Evolutionary conservation across 1,140 invertebrate species (phyloP), one percentile per base, ranked within the genome.

Genomic region (Scaptomyza graminum): DNA sequence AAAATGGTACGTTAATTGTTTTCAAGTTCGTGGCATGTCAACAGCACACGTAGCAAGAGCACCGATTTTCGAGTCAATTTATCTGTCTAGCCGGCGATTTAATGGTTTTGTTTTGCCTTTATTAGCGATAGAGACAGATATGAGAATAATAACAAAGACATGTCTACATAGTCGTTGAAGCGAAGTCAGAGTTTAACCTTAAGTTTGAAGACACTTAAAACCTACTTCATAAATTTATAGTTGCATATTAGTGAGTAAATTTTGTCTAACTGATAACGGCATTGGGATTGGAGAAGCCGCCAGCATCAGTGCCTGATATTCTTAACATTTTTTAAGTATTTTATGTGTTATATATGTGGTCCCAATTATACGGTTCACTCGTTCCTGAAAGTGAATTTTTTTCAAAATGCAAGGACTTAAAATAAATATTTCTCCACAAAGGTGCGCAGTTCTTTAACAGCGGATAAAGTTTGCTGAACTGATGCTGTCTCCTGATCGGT

Each of bases 21-120:
- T 72, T 60, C 63, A 60, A 72, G 69, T 72, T 67, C 69, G 69
- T 67, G 69, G 69, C 63, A 34, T 65, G 68, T 71, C 68, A 71
- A 65, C 68, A 65, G 62, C 67, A 70, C 61, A 64, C 44, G 44
- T 41, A 16, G 62, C 51, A 12, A 18, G 16, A 57, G 39, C 18
- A 65, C 52, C 68, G 62, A 67, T 67, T 60, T 72, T 52, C 55
- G 31, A 67, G 49, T 60, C 69, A 72, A 72, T 72, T 72, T 72
- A 72, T 67, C 69, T 55, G 69, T 72, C 69, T 72, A 67, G 63
- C 55, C 69, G 50, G 22, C 55, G 41, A 66, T 72, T 66, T 67
- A 55, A 67, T 66, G 63, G 43, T 28, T 55, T 51, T 59, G 68
- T 71, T 71, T 71, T 31, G 31, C 37, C 16, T 39, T 52, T 55